Conservation (phyloP, 2,888 invertebrate species). For the Syrista parreyssii region DNA sequence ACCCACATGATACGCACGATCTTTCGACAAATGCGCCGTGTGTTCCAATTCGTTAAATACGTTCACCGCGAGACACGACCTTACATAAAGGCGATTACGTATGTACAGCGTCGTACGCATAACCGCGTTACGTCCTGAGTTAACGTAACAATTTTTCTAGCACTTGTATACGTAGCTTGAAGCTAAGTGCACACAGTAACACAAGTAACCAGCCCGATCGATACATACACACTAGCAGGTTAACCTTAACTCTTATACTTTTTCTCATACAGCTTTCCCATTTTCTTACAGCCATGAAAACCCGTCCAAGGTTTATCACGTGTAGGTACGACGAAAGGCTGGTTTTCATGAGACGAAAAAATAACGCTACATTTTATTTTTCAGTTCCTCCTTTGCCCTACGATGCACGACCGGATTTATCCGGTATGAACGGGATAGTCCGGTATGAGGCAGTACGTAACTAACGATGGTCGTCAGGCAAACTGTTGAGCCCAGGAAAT, state of each 20-base stretch:
- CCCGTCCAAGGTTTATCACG: not conserved
- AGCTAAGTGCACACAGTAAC: not conserved
- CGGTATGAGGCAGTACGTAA: not conserved
- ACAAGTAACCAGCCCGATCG: not conserved
- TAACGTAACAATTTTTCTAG: not conserved
- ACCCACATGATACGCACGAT: not conserved
- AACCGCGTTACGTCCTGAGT: not conserved
- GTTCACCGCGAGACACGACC: not conserved
- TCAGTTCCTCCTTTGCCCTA: not conserved
- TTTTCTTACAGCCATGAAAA: not conserved
- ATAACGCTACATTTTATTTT: not conserved
- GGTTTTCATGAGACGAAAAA: not conserved
- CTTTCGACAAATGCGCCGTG: not conserved
- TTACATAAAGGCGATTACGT: slow-evolving; percentile 5
- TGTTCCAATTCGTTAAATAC: not conserved
- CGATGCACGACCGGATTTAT: not conserved
- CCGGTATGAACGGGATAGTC: not conserved
- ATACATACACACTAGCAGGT: not conserved
- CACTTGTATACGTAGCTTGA: not conserved
- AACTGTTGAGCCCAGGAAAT: not conserved
- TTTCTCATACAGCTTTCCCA: not conserved
- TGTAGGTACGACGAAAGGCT: not conserved
- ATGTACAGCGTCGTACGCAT: not conserved
- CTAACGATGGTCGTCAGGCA: not conserved
- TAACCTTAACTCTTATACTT: not conserved